Evolutionary conservation across 2,888 invertebrate species (phyloP).

Genomic region (Chesias legatella): DNA sequence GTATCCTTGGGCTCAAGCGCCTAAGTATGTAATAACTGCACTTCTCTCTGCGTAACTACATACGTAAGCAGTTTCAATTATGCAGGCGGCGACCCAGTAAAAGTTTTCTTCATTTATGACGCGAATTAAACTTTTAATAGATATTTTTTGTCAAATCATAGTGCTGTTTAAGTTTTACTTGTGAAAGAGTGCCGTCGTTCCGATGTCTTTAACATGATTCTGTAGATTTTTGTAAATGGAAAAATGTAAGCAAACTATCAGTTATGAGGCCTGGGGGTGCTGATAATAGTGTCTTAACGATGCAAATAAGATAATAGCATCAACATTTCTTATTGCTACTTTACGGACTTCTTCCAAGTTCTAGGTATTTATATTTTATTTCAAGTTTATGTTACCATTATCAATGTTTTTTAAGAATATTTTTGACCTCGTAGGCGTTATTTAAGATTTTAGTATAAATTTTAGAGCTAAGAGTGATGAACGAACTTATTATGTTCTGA

Average conservation of each 20-base stretch:
- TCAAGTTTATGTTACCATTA: too few relatives aligned
- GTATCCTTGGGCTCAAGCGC: conserved; percentile 10
- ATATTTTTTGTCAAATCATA: conserved; percentile 30
- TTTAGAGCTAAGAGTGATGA: too few relatives aligned
- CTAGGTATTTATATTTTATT: too few relatives aligned
- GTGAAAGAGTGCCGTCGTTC: conserved; percentile 13
- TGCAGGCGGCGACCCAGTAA: conserved; percentile 32
- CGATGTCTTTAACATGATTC: conserved; percentile 10
- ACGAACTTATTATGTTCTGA: too few relatives aligned
- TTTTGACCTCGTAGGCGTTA: too few relatives aligned
- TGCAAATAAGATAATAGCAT: too few relatives aligned
- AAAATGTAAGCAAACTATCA: conserved; percentile 3
- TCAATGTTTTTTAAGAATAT: too few relatives aligned
- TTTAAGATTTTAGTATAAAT: too few relatives aligned
- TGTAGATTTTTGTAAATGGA: conserved; percentile 1
- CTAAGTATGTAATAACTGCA: conserved; percentile 48
- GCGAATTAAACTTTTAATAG: conserved; percentile 36
- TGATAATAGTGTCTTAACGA: neutral
- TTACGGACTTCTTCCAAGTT: too few relatives aligned
- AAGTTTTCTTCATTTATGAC: conserved; percentile 37
- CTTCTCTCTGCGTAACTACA: conserved; percentile 28
- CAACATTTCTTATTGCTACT: too few relatives aligned
- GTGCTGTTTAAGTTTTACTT: conserved; percentile 20
- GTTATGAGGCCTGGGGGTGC: neutral
- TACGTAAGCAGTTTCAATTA: conserved; percentile 40